A percentile compares a stretch with the other conserved stretches of the same genome.
These are phyloP conservation scores for Eupsilia transversa DNA, from an alignment of 2,888 invertebrate species.

Conservation along the genomic window DNA sequence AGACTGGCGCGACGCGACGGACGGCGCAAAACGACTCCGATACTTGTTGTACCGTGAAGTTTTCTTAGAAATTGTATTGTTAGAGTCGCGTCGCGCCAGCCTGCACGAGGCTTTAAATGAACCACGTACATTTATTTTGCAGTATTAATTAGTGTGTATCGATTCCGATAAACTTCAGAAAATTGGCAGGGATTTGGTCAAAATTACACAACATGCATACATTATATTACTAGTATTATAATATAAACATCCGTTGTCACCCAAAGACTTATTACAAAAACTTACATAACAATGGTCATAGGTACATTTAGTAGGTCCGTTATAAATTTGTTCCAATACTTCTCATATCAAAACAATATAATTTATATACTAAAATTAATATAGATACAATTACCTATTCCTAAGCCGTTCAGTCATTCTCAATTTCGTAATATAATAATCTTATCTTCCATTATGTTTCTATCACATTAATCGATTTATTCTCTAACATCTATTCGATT, in stretches of 20 bases:
- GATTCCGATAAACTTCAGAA: slow-evolving; percentile 35
- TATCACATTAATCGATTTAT: slow-evolving; percentile 55
- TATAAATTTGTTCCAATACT: slow-evolving; percentile 55
- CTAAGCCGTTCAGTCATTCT: slow-evolving; percentile 55
- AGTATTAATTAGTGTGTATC: neutral
- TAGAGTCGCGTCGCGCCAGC: no score
- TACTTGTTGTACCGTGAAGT: no score
- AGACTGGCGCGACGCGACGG: no score
- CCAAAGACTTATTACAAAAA: slow-evolving; percentile 14
- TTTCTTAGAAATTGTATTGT: no score
- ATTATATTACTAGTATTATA: slow-evolving; percentile 18
- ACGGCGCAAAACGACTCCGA: no score
- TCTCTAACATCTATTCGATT: slow-evolving; percentile 2
- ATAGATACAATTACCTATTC: slow-evolving; percentile 25
- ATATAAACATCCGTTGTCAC: slow-evolving; percentile 49
- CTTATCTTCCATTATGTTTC: slow-evolving; percentile 21
- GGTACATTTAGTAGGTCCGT: slow-evolving; percentile 53
- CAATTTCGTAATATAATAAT: slow-evolving; percentile 52
- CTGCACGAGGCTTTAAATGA: no score
- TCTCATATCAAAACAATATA: slow-evolving; percentile 59
- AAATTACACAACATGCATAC: slow-evolving; percentile 32
- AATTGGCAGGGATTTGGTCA: slow-evolving; percentile 24
- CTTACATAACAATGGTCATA: slow-evolving; percentile 39
- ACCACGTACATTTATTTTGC: no score
- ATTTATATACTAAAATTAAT: slow-evolving; percentile 47